phyloP scores from a whole-genome alignment of 1,140 invertebrate genomes.

The Drosophila lacertosa region DNA sequence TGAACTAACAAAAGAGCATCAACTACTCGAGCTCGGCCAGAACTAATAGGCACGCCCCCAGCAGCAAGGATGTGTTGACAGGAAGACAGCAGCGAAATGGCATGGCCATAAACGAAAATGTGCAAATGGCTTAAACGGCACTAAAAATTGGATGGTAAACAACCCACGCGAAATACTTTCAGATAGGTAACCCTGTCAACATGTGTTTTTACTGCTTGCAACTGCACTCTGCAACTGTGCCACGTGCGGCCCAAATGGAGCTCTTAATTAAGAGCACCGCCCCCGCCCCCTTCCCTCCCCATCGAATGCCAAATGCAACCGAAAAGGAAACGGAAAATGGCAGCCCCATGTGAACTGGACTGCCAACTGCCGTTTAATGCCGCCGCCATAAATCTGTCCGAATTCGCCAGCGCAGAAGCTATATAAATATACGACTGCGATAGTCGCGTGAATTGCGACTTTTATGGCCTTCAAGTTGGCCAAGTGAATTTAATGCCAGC shows the following conservation, averaged over 20 bases:
- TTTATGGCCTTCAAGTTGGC: conserved; percentile 51
- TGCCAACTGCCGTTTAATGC: conserved; percentile 52
- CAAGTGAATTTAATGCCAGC: conserved; percentile 67
- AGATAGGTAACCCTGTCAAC: conserved; percentile 70
- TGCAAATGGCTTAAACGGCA: conserved; percentile 75
- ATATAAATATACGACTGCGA: conserved; percentile 75
- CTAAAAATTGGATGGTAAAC: conserved; percentile 59
- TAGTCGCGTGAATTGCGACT: conserved; percentile 59
- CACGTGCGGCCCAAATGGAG: conserved; percentile 15
- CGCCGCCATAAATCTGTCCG: conserved; percentile 72
- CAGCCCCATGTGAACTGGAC: too few relatives aligned
- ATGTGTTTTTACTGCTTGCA: conserved; percentile 65
- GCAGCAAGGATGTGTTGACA: conserved; percentile 33
- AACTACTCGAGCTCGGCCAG: conserved; percentile 31
- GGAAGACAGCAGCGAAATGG: conserved; percentile 57
- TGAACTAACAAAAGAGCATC: conserved; percentile 55
- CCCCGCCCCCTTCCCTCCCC: too few relatives aligned
- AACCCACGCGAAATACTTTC: conserved; percentile 8
- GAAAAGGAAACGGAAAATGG: conserved; percentile 55
- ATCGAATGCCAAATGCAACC: conserved; percentile 6
- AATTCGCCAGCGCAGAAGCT: conserved; percentile 59
- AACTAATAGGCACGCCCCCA: conserved; percentile 53
- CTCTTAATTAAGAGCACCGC: conserved; percentile 28
- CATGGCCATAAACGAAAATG: conserved; percentile 76
- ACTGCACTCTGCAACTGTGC: conserved; percentile 9